Conservation (phyloP, 2,113 vertebrate genomes). For the Xiphophorus maculatus region DNA sequence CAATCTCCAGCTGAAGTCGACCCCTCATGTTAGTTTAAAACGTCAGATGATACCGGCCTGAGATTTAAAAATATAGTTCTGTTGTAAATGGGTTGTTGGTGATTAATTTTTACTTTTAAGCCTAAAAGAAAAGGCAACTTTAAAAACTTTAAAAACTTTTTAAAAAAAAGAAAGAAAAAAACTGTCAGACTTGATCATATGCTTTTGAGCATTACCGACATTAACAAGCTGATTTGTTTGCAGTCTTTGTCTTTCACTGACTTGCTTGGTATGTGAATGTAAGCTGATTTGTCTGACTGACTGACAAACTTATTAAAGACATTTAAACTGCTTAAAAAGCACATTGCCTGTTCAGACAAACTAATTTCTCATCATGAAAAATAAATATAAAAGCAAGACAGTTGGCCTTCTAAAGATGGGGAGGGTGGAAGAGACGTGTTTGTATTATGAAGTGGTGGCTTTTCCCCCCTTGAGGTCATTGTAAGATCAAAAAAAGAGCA, state of each 20-base stretch:
- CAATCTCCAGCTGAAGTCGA: not conserved
- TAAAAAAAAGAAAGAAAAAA: too few relatives aligned
- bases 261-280: not conserved
- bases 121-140: too few relatives aligned
- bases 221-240: not conserved
- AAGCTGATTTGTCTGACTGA: conserved; percentile 14
- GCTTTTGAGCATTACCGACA: not conserved
- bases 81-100: too few relatives aligned
- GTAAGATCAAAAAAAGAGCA: not conserved
- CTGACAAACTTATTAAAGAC: conserved; percentile 21
- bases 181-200: not conserved
- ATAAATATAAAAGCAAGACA: conserved; percentile 22
- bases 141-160: too few relatives aligned
- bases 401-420: conserved; percentile 9
- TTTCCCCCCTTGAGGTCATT: not conserved
- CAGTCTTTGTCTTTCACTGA: not conserved
- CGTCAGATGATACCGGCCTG: too few relatives aligned
- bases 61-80: too few relatives aligned
- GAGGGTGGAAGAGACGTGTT: conserved; percentile 35
- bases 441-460: conserved; percentile 27
- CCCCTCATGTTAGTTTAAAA: not conserved
- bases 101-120: too few relatives aligned
- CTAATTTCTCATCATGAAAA: conserved; percentile 22
- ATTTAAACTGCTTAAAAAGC: conserved; percentile 7
- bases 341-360: conserved; percentile 4